Conservation (phyloP, 2,797 vertebrate species). For the Diceros bicornis region DNA sequence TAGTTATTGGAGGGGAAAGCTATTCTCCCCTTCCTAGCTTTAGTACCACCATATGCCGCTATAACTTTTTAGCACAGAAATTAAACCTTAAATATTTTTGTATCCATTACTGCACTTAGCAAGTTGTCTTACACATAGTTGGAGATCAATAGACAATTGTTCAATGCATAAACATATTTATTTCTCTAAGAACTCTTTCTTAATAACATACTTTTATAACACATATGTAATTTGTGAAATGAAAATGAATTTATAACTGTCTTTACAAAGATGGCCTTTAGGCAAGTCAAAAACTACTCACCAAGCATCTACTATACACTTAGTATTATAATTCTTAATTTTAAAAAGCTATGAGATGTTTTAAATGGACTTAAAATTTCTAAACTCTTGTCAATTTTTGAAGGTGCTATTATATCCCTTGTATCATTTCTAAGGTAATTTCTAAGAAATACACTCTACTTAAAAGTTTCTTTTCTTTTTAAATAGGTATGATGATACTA, state of each 20-base stretch:
- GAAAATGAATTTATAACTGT: neutral
- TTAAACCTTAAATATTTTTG: neutral
- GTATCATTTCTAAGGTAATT: neutral
- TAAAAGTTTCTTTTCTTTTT: slow-evolving; percentile 71
- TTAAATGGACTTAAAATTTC: neutral
- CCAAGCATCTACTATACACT: neutral
- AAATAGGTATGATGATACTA: slow-evolving; percentile 94
- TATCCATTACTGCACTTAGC: neutral
- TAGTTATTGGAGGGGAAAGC: neutral
- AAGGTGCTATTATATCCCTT: neutral
- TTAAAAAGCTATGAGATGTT: neutral
- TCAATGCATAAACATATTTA: neutral
- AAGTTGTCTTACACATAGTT: neutral
- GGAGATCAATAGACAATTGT: neutral
- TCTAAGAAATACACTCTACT: slow-evolving; percentile 23
- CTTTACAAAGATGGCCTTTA: neutral
- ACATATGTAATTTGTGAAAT: neutral
- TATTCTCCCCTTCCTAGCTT: neutral
- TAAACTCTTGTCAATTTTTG: slow-evolving; percentile 6
- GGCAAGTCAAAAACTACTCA: neutral
- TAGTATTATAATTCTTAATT: neutral
- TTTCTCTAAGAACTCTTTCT: slow-evolving; percentile 9
- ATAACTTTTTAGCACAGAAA: neutral
- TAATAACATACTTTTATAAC: neutral
- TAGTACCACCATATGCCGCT: neutral